Percentiles rank a stretch among this genome's conserved stretches.
Conservation (phyloP, 2,797 vertebrate species). For the Rhinichthys osculus region DNA sequence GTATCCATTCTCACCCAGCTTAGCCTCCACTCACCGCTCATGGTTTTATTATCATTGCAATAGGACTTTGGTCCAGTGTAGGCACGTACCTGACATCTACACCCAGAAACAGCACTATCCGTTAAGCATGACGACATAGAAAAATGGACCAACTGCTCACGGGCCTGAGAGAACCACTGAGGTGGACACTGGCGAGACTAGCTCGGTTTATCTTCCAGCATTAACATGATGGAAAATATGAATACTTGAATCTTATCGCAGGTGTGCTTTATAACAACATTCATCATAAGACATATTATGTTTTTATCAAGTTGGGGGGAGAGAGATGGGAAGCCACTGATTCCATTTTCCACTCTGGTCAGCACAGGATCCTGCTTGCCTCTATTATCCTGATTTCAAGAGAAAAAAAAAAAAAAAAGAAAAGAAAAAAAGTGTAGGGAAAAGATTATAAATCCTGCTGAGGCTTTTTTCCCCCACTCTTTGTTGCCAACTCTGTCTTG, state of each 20-base stretch:
- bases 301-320: slow-evolving; percentile 90
- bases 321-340: slow-evolving; percentile 82
- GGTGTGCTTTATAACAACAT: slow-evolving; percentile 94
- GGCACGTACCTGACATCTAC: slow-evolving; percentile 58
- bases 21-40: neutral
- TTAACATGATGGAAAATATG: slow-evolving; percentile 97
- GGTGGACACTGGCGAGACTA: slow-evolving; percentile 68
- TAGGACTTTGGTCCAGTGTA: slow-evolving; percentile 44
- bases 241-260: slow-evolving; percentile 97
- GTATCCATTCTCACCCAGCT: neutral
- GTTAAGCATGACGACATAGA: slow-evolving; percentile 76
- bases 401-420: neutral
- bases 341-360: slow-evolving; percentile 87
- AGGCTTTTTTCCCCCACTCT: slow-evolving; percentile 58
- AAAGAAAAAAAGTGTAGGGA: slow-evolving; percentile 50
- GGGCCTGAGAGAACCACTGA: slow-evolving; percentile 53
- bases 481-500: slow-evolving; percentile 68
- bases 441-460: slow-evolving; percentile 69
- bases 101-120: slow-evolving; percentile 59
- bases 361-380: slow-evolving; percentile 64
- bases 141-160: slow-evolving; percentile 78
- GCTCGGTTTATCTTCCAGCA: slow-evolving; percentile 88
- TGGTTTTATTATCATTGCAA: slow-evolving; percentile 50
- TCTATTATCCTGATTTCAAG: slow-evolving; percentile 70
- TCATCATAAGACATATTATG: slow-evolving; percentile 92